Evolutionary conservation across 2,888 invertebrate genomes (phyloP), one percentile per base, ranked within the genome.

Genomic region (Napeogenes inachia): DNA sequence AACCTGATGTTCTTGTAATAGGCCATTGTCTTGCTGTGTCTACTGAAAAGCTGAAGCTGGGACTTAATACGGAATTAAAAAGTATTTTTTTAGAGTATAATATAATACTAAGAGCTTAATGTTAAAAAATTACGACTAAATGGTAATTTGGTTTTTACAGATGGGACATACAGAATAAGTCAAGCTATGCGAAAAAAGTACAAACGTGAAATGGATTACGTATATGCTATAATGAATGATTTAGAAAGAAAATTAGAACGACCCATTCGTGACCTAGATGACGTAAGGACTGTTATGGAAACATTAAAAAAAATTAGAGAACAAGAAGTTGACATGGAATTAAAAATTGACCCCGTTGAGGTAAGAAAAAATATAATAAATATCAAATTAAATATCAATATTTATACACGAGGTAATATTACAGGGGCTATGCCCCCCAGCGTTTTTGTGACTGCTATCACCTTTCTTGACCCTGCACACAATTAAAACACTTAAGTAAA

Each of bases 291-390:
- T 75, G 95, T 98, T 54, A 98, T 99, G 97, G 97, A 98, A 66
- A 97, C 96, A 0, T 85, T 99, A 64, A 95, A 96, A 79, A 98
- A 98, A 83, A 97, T 98, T 60, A 91, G 98, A 4, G 98, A 98
- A 72, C 96, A 97, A 78, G 98, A 99, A 85, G 97, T 98, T 21
- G 97, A 98, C 74, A 97, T 98, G 95, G 98, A 99, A 77, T 89
- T 98, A 57, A 94, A 94, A 77, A 98, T 99, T 64, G 96, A 96
- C 75, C 98, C 98, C 0, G 97, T 98, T 68, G 98, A 98, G 92
- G 96, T 94, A 75, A 59, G 60, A 21, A 21, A 21, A 21, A 21
- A 21, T 21, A 21, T 21, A 21, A 21, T 21, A 21, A 21, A 21
- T 21, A 21, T 21, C 21, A 21, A 21, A 21, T 21, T 21, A 21